Conservation (phyloP, 2,797 vertebrate genomes). For the Labeo calbasu region DNA sequence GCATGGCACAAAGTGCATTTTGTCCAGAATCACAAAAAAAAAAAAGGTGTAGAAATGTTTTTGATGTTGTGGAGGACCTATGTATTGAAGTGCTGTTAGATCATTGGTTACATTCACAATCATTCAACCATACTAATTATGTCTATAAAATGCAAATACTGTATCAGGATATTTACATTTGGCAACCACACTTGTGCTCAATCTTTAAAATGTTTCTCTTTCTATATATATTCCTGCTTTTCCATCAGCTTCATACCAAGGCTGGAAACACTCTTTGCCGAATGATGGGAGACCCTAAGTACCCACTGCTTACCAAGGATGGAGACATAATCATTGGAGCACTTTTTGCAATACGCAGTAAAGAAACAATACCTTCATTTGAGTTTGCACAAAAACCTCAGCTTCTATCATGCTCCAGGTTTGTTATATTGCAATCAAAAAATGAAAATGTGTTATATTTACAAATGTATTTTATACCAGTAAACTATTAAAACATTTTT, state of each 20-base stretch:
- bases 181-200: not conserved
- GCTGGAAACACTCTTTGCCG: slow-evolving; percentile 64
- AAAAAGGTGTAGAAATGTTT: no score
- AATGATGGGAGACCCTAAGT: slow-evolving; percentile 68
- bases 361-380: slow-evolving; percentile 67
- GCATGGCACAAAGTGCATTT: no score
- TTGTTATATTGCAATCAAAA: slow-evolving; percentile 33
- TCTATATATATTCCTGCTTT: slow-evolving; percentile 51
- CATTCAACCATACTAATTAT: slow-evolving; percentile 35
- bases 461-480: no score
- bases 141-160: slow-evolving; percentile 27
- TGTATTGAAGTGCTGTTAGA: not conserved
- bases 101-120: slow-evolving; percentile 1
- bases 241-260: slow-evolving; percentile 38
- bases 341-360: slow-evolving; percentile 78
- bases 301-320: slow-evolving; percentile 71
- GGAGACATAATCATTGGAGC: slow-evolving; percentile 76
- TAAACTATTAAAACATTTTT: no score
- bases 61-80: no score
- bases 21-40: no score
- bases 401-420: slow-evolving; percentile 73
- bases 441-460: not conserved
- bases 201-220: slow-evolving; percentile 45
- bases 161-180: not conserved
- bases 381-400: slow-evolving; percentile 71